These are phyloP conservation scores for Agrotis ipsilon DNA, from an alignment of 2,888 invertebrate genomes.

Conservation along the genomic window DNA sequence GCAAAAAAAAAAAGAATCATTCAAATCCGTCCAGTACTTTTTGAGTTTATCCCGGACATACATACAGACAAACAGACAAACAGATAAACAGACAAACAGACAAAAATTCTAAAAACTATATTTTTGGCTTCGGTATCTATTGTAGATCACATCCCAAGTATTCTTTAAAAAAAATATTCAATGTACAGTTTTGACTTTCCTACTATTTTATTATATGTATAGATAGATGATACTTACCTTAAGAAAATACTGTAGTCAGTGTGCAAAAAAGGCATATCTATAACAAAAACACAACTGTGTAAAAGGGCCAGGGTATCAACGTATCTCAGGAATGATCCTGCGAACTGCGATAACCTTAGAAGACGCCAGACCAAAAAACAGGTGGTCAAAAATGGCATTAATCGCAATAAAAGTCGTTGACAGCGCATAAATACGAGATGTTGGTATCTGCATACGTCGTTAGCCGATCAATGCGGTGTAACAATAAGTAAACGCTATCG, in stretches of 20 bases:
- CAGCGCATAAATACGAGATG: constrained; percentile 76
- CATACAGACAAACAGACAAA: too few relatives aligned
- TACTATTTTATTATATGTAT: too few relatives aligned
- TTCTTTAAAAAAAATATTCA: too few relatives aligned
- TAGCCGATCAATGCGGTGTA: constrained; percentile 78
- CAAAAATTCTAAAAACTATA: too few relatives aligned
- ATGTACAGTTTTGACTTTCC: too few relatives aligned
- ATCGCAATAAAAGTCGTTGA: constrained; percentile 81
- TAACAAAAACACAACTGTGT: neutral
- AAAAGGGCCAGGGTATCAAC: neutral
- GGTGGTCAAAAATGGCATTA: constrained; percentile 70
- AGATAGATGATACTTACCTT: too few relatives aligned
- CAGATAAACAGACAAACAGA: too few relatives aligned
- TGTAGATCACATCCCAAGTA: too few relatives aligned
- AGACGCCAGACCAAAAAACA: constrained; percentile 56
- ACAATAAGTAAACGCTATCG: constrained; percentile 86
- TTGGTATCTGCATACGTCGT: constrained; percentile 73
- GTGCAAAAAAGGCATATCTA: neutral
- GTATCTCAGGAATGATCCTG: neutral
- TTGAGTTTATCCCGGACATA: too few relatives aligned
- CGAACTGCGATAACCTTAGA: constrained; percentile 22
- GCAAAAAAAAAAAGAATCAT: too few relatives aligned
- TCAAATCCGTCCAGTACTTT: too few relatives aligned
- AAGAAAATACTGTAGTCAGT: neutral
- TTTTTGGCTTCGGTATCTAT: too few relatives aligned